Evolutionary conservation across 2,113 vertebrate species (phyloP).

Genomic region (Channa argus): DNA sequence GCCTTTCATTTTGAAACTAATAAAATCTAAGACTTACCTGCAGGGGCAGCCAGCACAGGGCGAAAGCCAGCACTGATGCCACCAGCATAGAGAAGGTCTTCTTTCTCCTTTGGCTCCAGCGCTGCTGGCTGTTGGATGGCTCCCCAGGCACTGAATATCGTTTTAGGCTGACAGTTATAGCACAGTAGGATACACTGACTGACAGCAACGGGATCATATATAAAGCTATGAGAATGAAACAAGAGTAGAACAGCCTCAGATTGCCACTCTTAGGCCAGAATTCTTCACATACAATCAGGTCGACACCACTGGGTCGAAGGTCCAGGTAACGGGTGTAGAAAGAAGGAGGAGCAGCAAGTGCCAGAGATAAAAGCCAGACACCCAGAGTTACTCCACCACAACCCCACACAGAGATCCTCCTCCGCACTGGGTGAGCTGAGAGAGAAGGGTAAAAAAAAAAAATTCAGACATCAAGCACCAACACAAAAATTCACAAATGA

Average conservation of each 20-base stretch:
- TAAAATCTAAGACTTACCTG: slow-evolving; percentile 65
- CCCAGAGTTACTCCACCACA: slow-evolving; percentile 76
- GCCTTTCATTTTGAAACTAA: background rate
- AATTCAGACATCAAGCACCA: background rate
- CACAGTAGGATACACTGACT: slow-evolving; percentile 85
- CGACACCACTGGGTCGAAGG: slow-evolving; percentile 76
- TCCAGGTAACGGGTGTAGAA: slow-evolving; percentile 81
- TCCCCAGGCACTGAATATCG: slow-evolving; percentile 79
- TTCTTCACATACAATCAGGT: slow-evolving; percentile 85
- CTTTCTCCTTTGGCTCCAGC: slow-evolving; percentile 80
- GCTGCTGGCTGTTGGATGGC: slow-evolving; percentile 68
- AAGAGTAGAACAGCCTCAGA: slow-evolving; percentile 82
- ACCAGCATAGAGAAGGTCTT: slow-evolving; percentile 84
- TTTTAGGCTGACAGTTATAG: slow-evolving; percentile 80
- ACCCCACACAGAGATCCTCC: slow-evolving; percentile 77
- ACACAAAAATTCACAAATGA: too few species aligned
- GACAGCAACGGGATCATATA: slow-evolving; percentile 86
- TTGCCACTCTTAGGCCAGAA: slow-evolving; percentile 80
- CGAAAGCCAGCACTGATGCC: slow-evolving; percentile 84
- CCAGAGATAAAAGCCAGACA: slow-evolving; percentile 82
- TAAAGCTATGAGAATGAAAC: slow-evolving; percentile 80
- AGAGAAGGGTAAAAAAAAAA: background rate
- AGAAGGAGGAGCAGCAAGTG: slow-evolving; percentile 79
- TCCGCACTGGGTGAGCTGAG: slow-evolving; percentile 80
- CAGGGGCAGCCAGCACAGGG: slow-evolving; percentile 85